Evolutionary conservation across 2,888 invertebrate genomes (phyloP), one percentile per base, ranked within the genome.

Genomic region (Tiliacea citrago): DNA sequence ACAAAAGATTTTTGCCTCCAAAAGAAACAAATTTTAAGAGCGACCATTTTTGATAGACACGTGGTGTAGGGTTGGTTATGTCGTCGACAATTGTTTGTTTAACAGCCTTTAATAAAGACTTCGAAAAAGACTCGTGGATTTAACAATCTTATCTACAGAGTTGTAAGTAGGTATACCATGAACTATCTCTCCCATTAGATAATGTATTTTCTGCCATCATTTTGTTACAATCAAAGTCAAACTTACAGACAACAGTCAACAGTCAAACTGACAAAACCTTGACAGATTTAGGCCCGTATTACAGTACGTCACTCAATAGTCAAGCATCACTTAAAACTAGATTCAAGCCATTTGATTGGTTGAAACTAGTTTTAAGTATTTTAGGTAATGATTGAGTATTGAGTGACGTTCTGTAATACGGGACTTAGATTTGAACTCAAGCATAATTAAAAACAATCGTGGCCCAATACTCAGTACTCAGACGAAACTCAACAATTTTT

Each of bases 1-100:
- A 87, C 88, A 85, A 88, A 91, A 91, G 89, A 90, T 90, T 91
- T 91, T 91, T 86, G 88, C 81, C 84, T 79, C 83, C 57, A 87
- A 89, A 91, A 91, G 90, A 89, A 90, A 88, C 83, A 80, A 85
- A 88, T 85, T 77, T 84, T 83, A 77, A 51, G 55, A 55, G 61
- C 87, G 80, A 83, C 87, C 83, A 80, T 82, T 83, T 84, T 82
- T 73, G 72, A 84, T 81, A 80, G 88, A 85, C 71, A 73, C 78
- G 77, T 62, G 16, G 13, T 57, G 6, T 62, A 73, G 67, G 73
- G 61, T 67, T 76, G 69, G 42, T 39, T 39, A n/a, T 51, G 42
- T 10, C 0, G 2, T 61, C 9, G 58, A 29, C 65, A 35, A 75
- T 76, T 62, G n/a, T 39, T 57, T 21, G 2, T 75, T 63, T 68